Conservation (phyloP, 1,140 invertebrate genomes). For the Marisa cornuarietis region DNA sequence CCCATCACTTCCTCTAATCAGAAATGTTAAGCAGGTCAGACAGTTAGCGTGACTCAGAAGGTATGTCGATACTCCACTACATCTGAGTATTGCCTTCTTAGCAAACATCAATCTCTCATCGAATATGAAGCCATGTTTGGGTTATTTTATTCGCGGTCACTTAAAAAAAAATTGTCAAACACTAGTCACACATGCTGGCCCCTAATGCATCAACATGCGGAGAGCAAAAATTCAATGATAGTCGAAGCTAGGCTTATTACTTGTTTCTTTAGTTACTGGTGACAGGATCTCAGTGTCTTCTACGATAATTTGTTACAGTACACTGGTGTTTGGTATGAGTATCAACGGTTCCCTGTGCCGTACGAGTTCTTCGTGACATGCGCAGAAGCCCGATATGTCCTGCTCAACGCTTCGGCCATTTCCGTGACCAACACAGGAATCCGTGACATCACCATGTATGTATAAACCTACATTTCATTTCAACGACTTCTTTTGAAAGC, state of each 20-base stretch:
- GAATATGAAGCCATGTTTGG: too few species aligned
- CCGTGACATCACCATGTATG: slow-evolving; percentile 5
- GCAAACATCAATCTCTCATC: too few species aligned
- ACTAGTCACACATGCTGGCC: not conserved
- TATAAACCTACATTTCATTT: too few species aligned
- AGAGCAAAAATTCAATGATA: not conserved
- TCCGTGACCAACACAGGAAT: slow-evolving; percentile 15
- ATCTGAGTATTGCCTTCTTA: too few species aligned
- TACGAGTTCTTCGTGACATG: slow-evolving; percentile 4
- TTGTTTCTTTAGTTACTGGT: not conserved
- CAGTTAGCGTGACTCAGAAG: too few species aligned
- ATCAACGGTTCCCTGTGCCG: slow-evolving; percentile 1
- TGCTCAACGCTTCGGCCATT: not conserved
- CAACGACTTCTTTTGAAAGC: too few species aligned
- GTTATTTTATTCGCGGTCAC: not conserved
- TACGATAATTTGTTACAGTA: not conserved
- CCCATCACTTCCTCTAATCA: too few species aligned
- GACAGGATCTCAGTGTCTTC: not conserved
- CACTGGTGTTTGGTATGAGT: slow-evolving; percentile 14
- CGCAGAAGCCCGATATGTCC: not conserved
- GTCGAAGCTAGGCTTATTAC: not conserved
- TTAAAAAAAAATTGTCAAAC: not conserved
- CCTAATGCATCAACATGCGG: not conserved
- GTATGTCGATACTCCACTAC: too few species aligned
- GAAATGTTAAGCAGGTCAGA: too few species aligned